These are phyloP conservation scores for Grapholita molesta DNA, from an alignment of 1,140 invertebrate genomes.

Conservation along the genomic window DNA sequence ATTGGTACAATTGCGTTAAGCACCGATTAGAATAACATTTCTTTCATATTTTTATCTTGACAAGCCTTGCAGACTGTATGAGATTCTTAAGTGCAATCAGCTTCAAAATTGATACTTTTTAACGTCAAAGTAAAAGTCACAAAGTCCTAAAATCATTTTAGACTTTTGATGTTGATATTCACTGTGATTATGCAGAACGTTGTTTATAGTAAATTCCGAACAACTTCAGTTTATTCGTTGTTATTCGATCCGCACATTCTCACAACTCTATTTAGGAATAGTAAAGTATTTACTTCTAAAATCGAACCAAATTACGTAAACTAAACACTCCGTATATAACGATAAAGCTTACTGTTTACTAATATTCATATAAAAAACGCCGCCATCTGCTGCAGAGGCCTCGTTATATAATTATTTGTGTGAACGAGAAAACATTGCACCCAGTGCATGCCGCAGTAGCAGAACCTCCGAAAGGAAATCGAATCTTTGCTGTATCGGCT, in stretches of 20 bases:
- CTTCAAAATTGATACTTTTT: no score
- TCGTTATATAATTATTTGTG: conserved; percentile 68
- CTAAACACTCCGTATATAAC: conserved; percentile 35
- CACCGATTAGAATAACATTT: not conserved
- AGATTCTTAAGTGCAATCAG: not conserved
- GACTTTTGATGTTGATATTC: no score
- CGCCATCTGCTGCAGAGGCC: conserved; percentile 57
- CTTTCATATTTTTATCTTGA: not conserved
- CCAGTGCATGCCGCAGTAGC: not conserved
- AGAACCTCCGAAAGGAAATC: not conserved
- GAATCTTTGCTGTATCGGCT: not conserved
- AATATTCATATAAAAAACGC: conserved; percentile 63
- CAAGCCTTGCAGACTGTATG: not conserved
- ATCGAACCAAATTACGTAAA: no score
- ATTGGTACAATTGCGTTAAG: not conserved
- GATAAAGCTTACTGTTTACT: conserved; percentile 56
- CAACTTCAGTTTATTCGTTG: not conserved
- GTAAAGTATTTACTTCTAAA: no score
- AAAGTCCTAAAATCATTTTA: no score
- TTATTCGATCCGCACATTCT: not conserved
- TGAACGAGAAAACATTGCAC: conserved; percentile 35
- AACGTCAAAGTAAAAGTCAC: no score
- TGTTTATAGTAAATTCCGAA: not conserved
- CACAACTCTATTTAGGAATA: no score
- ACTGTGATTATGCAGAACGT: no score